Evolutionary conservation across 2,888 invertebrate genomes (phyloP), one percentile per base, ranked within the genome.

Genomic region (Volucella inflata): DNA sequence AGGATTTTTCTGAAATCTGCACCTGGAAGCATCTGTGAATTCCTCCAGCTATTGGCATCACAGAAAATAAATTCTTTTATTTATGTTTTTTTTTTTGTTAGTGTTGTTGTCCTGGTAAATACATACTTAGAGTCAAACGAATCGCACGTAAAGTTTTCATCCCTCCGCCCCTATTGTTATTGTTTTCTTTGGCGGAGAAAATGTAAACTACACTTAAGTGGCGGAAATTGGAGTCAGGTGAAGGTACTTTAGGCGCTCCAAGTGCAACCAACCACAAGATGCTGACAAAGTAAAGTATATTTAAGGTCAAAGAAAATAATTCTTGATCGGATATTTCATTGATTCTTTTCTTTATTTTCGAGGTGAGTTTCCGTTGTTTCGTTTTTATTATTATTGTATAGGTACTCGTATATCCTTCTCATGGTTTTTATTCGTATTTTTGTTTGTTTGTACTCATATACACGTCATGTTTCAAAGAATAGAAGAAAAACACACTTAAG

Each of bases 261-360:
- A 44, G n/a, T 67, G 76, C 59, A 67, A 51, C 60, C 60, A 68
- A 12, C 11, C 50, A 59, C 51, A 67, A 51, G 59, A 50, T 59
- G 17, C 14, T 21, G 60, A n/a, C n/a, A n/a, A n/a, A n/a, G 46
- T 53, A 62, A n/a, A 62, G 40, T 30, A 48, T 59, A 46, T 60
- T 68, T 46, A n/a, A 68, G 42, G 62, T 38, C 44, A 68, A 60
- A 68, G 9, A 77, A 46, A 59, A 68, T 46, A 59, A 70, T 48
- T 60, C 57, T 48, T 62, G 55, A 70, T 77, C 62, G 68, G 68
- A 68, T 62, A 53, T 30, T 40, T 40, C 70, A 77, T 70, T 62
- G 68, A 62, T 77, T 77, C 68, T 14, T 53, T 62, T n/a, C n/a
- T n/a, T n/a, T n/a, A n/a, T n/a, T 53, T 55, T 62, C 40, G 38